Conservation (phyloP, 2,888 invertebrate genomes). For the Stegophylla sp. region DNA sequence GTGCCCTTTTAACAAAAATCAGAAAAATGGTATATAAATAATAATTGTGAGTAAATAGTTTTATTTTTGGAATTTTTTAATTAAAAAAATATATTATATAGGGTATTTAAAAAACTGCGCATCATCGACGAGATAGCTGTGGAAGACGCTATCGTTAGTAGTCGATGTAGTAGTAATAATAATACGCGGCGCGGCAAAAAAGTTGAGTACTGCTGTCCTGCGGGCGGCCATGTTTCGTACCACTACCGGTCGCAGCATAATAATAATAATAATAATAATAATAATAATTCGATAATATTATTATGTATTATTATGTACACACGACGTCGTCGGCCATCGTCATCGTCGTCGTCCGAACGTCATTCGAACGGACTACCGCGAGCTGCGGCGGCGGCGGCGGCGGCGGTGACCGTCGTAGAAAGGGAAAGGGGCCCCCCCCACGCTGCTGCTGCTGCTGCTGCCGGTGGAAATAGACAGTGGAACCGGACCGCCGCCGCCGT, state of each 20-base stretch:
- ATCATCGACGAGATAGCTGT: no score
- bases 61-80: no score
- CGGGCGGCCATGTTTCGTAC: slow-evolving; percentile 14
- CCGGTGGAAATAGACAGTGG: slow-evolving; percentile 51
- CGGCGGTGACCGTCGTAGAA: slow-evolving; percentile 22
- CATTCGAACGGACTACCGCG: not conserved
- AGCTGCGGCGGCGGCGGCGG: not conserved
- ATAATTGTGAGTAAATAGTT: no score
- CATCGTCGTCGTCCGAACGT: no score
- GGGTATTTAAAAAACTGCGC: no score
- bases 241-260: not conserved
- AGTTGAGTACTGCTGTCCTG: slow-evolving; percentile 34
- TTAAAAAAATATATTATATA: no score
- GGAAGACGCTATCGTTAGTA: no score
- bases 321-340: no score
- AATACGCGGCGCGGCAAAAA: not conserved
- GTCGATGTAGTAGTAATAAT: no score
- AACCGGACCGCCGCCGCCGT: slow-evolving; percentile 37
- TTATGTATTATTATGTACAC: not conserved
- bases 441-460: no score
- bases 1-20: no score
- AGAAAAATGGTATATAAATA: no score
- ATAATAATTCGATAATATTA: not conserved
- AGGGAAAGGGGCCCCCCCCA: slow-evolving; percentile 51
- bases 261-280: not conserved